phyloP scores from a whole-genome alignment of 1,140 invertebrate species.

The Trypoxylus dichotomus region DNA sequence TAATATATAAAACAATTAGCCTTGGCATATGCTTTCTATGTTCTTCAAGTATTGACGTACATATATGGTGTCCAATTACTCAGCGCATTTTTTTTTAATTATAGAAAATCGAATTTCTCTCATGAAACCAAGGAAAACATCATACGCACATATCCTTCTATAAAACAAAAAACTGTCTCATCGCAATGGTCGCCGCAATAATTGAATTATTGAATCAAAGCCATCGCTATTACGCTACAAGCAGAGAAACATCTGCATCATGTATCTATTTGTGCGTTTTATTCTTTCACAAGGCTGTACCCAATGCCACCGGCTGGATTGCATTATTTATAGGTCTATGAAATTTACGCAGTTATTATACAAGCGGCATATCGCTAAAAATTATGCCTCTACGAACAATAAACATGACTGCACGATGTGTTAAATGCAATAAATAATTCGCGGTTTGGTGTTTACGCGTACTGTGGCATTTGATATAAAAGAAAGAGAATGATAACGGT shows the following conservation, averaged over 20 bases:
- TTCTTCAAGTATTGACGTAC: no score
- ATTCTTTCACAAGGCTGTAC: slow-evolving; percentile 13
- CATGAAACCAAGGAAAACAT: no score
- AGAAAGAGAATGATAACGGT: no score
- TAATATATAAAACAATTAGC: no score
- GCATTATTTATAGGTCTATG: slow-evolving; percentile 23
- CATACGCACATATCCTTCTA: no score
- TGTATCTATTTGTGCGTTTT: slow-evolving; percentile 14
- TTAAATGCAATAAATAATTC: not conserved
- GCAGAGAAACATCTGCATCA: not conserved
- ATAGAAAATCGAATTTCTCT: no score
- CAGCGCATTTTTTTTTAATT: no score
- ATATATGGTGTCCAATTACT: no score
- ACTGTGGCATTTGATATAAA: not conserved
- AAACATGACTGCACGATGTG: not conserved
- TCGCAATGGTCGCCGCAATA: not conserved
- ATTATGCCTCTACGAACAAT: not conserved
- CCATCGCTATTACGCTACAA: not conserved
- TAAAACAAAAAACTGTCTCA: no score
- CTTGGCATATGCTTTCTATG: no score
- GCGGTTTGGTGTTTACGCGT: not conserved
- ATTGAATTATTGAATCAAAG: not conserved
- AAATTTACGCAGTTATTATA: slow-evolving; percentile 12
- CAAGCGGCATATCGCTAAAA: slow-evolving; percentile 1
- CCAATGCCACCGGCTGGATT: slow-evolving; percentile 10